These are phyloP conservation scores for Limnodromus scolopaceus DNA, from an alignment of 2,797 vertebrate species.

Conservation along the genomic window DNA sequence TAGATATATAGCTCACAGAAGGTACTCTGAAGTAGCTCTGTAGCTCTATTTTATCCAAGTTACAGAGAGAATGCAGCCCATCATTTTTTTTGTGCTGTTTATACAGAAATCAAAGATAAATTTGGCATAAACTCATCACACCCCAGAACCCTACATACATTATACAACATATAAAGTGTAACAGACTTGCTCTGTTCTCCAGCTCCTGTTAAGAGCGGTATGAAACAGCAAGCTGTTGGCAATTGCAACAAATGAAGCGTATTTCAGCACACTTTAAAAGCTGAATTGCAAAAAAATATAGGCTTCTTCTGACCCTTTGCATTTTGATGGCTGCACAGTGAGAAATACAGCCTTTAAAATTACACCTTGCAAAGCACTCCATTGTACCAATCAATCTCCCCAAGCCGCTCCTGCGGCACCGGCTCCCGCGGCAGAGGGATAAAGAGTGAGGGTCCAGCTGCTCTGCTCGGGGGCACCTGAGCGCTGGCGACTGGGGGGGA, in stretches of 20 bases:
- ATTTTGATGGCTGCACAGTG: conserved; percentile 73
- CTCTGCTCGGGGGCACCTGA: neutral
- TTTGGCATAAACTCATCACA: conserved; percentile 70
- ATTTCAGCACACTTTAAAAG: conserved; percentile 71
- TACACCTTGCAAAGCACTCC: conserved; percentile 68
- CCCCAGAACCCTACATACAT: conserved; percentile 64
- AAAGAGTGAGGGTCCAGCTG: accelerated
- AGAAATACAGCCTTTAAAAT: conserved; percentile 71
- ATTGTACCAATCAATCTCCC: conserved; percentile 59
- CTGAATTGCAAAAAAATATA: conserved; percentile 74
- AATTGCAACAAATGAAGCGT: conserved; percentile 68
- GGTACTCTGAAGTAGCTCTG: conserved; percentile 41
- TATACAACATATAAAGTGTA: conserved; percentile 50
- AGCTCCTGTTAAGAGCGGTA: conserved; percentile 46
- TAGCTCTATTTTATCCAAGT: conserved; percentile 44
- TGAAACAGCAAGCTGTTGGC: conserved; percentile 65
- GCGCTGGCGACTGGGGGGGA: neutral
- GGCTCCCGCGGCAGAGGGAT: neutral
- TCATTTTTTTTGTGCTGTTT: conserved; percentile 55
- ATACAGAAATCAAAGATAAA: conserved; percentile 71
- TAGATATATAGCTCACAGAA: conserved; percentile 36
- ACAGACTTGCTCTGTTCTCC: conserved; percentile 42
- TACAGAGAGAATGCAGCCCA: conserved; percentile 55
- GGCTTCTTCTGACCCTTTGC: conserved; percentile 75
- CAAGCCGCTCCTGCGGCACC: neutral